Conservation (phyloP, 1,140 invertebrate genomes). For the Pararge aegeria region DNA sequence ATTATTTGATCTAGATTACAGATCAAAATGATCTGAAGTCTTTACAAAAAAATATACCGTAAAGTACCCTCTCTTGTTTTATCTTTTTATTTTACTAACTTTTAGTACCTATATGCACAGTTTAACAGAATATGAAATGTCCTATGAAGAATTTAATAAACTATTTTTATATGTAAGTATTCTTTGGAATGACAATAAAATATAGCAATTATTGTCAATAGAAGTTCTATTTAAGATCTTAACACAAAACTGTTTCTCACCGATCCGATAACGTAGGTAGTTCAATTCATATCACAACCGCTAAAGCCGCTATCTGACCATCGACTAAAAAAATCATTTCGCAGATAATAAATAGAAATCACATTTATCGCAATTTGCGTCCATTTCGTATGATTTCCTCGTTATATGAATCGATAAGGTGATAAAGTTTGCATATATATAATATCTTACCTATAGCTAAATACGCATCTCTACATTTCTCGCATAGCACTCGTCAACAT, state of each 20-base stretch:
- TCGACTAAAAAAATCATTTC: slow-evolving; percentile 68
- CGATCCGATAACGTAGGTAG: slow-evolving; percentile 26
- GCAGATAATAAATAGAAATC: slow-evolving; percentile 67
- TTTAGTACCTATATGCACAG: too few relatives aligned
- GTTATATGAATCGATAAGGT: slow-evolving; percentile 50
- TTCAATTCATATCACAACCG: slow-evolving; percentile 52
- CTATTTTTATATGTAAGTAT: too few relatives aligned
- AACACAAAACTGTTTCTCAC: slow-evolving; percentile 21
- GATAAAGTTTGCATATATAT: slow-evolving; percentile 12
- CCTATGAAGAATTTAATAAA: too few relatives aligned
- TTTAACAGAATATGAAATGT: too few relatives aligned
- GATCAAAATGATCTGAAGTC: too few relatives aligned
- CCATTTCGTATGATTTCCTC: slow-evolving; percentile 58
- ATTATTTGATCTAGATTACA: background rate
- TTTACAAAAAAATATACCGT: too few relatives aligned
- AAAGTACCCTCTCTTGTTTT: too few relatives aligned
- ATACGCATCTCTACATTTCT: too few relatives aligned
- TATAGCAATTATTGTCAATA: too few relatives aligned
- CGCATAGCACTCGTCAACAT: too few relatives aligned
- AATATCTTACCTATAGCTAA: background rate
- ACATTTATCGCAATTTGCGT: slow-evolving; percentile 71
- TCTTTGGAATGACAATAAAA: too few relatives aligned
- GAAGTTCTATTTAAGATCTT: background rate
- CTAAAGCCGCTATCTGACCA: slow-evolving; percentile 58
- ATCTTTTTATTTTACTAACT: too few relatives aligned